These are phyloP conservation scores for Micronycteris hirsuta DNA, from an alignment of 2,113 vertebrate species.

Conservation along the genomic window DNA sequence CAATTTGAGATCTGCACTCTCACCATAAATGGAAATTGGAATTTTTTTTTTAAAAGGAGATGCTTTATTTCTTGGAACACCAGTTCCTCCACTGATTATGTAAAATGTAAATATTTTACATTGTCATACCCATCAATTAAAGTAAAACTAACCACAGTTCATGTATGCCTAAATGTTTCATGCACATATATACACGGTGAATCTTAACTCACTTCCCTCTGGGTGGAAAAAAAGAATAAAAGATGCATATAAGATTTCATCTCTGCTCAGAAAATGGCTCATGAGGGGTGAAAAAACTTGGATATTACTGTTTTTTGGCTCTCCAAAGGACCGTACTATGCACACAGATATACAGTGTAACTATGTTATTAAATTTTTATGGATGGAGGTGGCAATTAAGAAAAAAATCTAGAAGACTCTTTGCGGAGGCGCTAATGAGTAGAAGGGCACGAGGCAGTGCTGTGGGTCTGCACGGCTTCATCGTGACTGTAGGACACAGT, in stretches of 20 bases:
- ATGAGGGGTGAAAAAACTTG: background rate
- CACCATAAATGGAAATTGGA: background rate
- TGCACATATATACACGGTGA: background rate
- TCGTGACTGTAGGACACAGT: fast-evolving
- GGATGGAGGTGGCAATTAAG: background rate
- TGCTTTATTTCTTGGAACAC: background rate
- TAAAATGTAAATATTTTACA: background rate
- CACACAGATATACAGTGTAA: background rate
- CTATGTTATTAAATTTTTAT: background rate
- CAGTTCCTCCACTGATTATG: background rate
- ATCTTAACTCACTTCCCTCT: background rate
- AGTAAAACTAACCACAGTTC: background rate
- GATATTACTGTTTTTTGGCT: background rate
- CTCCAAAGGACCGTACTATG: background rate
- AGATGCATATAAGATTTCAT: background rate
- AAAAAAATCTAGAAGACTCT: background rate
- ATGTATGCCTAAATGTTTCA: background rate
- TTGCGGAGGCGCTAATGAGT: background rate
- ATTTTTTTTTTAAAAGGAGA: background rate
- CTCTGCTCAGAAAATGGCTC: background rate
- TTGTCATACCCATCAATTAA: background rate
- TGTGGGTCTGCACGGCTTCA: fast-evolving
- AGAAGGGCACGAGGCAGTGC: background rate
- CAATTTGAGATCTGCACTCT: background rate
- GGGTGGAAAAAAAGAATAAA: background rate